A percentile compares a stretch with the other conserved stretches of the same genome.
Evolutionary conservation across 2,113 vertebrate species (phyloP).

Genomic region (Phalacrocorax brasilianus): DNA sequence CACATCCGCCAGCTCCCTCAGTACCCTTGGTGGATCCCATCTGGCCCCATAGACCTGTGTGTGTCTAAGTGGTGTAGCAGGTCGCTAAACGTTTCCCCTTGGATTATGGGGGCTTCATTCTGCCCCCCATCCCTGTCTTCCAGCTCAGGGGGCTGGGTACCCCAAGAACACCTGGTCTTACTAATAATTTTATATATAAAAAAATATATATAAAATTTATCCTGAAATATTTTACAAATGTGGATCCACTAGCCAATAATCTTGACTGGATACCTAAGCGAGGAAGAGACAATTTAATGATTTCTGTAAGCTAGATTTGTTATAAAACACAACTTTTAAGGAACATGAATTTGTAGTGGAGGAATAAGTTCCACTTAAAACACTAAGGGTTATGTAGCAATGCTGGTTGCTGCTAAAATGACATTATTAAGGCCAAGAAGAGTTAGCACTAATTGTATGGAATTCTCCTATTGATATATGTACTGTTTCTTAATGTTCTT

Average conservation of each 20-base stretch:
- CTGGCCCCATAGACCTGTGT: no score
- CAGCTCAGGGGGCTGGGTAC: no score
- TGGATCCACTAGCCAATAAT: not conserved
- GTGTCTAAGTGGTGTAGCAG: no score
- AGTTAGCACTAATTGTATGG: not conserved
- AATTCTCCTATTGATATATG: not conserved
- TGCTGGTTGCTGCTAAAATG: not conserved
- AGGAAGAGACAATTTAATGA: not conserved
- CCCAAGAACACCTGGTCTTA: no score
- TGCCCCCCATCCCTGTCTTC: no score
- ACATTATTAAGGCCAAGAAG: not conserved
- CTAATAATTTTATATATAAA: not conserved
- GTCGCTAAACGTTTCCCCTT: no score
- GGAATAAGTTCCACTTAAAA: not conserved
- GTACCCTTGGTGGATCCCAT: no score
- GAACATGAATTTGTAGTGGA: not conserved
- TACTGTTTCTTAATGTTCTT: not conserved
- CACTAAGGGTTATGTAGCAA: not conserved
- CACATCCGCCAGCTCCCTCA: no score
- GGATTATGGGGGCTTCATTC: no score
- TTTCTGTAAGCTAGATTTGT: not conserved
- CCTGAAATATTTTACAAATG: not conserved
- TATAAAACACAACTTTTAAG: not conserved
- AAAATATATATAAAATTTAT: not conserved
- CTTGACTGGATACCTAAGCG: not conserved